Evolutionary conservation across 2,113 vertebrate genomes (phyloP).

Genomic region (Empidonax traillii): DNA sequence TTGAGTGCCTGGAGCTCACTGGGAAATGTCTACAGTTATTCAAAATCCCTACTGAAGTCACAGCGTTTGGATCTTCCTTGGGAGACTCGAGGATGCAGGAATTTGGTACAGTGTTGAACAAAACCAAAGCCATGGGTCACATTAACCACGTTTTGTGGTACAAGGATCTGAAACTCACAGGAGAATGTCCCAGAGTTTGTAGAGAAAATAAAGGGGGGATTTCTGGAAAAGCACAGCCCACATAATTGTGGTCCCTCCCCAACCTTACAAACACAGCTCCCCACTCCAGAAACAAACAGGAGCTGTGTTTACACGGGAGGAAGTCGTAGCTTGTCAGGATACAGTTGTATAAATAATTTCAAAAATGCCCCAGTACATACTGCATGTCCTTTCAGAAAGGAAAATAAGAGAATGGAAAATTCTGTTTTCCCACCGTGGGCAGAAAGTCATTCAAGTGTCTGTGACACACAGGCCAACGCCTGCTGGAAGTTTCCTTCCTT

Average conservation of each 20-base stretch:
- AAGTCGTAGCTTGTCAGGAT: constrained; percentile 70
- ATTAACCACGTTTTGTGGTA: background rate
- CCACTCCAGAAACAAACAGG: constrained; percentile 47
- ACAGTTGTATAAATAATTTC: constrained; percentile 68
- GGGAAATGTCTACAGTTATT: background rate
- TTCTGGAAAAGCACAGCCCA: background rate
- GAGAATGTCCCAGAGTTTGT: background rate
- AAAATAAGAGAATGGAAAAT: constrained; percentile 45
- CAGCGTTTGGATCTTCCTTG: background rate
- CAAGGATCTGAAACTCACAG: background rate
- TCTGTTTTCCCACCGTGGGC: background rate
- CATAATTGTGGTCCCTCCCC: background rate
- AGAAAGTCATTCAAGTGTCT: background rate
- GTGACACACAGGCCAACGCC: background rate
- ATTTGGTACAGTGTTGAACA: background rate
- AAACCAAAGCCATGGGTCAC: background rate
- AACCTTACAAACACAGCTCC: constrained; percentile 34
- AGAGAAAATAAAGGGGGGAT: background rate
- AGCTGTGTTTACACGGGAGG: constrained; percentile 66
- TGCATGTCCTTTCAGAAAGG: constrained; percentile 3
- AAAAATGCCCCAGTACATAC: background rate
- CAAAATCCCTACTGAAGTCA: background rate
- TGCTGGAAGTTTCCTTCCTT: background rate
- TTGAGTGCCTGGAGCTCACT: background rate
- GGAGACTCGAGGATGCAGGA: background rate